Evolutionary conservation across 2,888 invertebrate species (phyloP), one percentile per base, ranked within the genome.

Genomic region (Dorcus parallelipipedus): DNA sequence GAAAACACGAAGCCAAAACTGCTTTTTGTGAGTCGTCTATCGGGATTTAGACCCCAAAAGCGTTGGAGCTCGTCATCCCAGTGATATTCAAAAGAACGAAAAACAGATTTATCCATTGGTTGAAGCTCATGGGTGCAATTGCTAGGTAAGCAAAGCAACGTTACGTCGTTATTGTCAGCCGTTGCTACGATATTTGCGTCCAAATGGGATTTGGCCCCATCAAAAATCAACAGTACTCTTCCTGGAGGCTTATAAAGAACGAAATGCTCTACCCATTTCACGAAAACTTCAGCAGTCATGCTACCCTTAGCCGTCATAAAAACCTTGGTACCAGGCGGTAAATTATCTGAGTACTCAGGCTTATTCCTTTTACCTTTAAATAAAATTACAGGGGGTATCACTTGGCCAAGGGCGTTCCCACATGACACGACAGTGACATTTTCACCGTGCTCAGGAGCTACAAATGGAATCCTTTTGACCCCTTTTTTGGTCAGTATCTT

Each of bases 31-130:
- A n/a, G n/a, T n/a, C n/a, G n/a, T n/a, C n/a, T 73, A 72, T 9
- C 63, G 71, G n/a, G 71, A 61, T 54, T 45, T 60, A 52, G 68
- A 60, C 49, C 67, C 67, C 43, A 64, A 60, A 58, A 71, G 58
- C 14, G 60, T 61, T 20, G 66, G 8, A 73, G 66, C 64, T 74
- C 69, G 49, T 70, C 64, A 59, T 75, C 72, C 73, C 75, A 76
- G 60, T 70, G 66, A 55, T 68, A 57, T 61, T 74, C 73, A 64
- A 61, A 72, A 73, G 10, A 72, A 26, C 26, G 26, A 26, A 2
- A 26, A 26, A 26, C 70, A 5, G 69, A 54, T 61, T 73, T 74
- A 63, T 73, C 73, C 63, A 75, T 64, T 3, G 73, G 73, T 58
- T 75, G 74, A 2, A 75, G 61, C 52, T 74, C 73, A 61, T 75